These are phyloP conservation scores for Patella ulyssiponensis DNA, from an alignment of 2,888 invertebrate genomes.

Conservation along the genomic window DNA sequence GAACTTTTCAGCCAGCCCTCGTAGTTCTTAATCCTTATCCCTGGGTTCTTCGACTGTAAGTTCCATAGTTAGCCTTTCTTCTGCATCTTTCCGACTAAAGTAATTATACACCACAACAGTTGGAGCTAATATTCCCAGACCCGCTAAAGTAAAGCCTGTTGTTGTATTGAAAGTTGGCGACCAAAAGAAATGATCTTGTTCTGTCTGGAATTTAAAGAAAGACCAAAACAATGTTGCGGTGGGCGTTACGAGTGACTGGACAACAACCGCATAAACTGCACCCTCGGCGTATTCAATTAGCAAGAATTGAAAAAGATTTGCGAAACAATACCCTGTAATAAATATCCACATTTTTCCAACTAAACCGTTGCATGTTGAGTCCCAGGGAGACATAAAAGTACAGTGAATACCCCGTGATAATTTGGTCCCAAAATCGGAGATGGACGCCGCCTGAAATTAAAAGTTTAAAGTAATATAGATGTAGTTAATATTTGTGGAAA, in stretches of 20 bases:
- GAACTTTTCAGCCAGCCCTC: no score
- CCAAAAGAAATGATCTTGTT: slow-evolving; percentile 45
- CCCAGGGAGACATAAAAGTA: slow-evolving; percentile 19
- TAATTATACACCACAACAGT: slow-evolving; percentile 53
- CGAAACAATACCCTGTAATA: slow-evolving; percentile 40
- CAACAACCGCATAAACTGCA: slow-evolving; percentile 54
- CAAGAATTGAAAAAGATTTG: slow-evolving; percentile 53
- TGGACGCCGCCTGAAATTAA: slow-evolving; percentile 42
- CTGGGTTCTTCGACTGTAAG: background rate
- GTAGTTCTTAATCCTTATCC: background rate
- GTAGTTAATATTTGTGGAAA: no score
- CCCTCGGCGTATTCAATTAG: slow-evolving; percentile 59
- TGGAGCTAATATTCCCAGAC: slow-evolving; percentile 53
- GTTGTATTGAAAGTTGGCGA: slow-evolving; percentile 49
- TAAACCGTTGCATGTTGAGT: slow-evolving; percentile 34
- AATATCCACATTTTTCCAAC: slow-evolving; percentile 48
- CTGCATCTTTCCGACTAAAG: slow-evolving; percentile 50
- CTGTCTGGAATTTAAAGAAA: slow-evolving; percentile 49
- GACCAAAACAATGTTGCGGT: slow-evolving; percentile 58
- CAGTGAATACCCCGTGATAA: slow-evolving; percentile 21
- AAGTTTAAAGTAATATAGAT: background rate
- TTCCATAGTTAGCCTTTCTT: slow-evolving; percentile 27
- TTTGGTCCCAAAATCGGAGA: slow-evolving; percentile 32
- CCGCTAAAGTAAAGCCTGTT: slow-evolving; percentile 50
- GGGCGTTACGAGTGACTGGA: slow-evolving; percentile 53